Evolutionary conservation across 2,113 vertebrate species (phyloP), one percentile per base, ranked within the genome.

Genomic region (Erpornis zantholeuca): DNA sequence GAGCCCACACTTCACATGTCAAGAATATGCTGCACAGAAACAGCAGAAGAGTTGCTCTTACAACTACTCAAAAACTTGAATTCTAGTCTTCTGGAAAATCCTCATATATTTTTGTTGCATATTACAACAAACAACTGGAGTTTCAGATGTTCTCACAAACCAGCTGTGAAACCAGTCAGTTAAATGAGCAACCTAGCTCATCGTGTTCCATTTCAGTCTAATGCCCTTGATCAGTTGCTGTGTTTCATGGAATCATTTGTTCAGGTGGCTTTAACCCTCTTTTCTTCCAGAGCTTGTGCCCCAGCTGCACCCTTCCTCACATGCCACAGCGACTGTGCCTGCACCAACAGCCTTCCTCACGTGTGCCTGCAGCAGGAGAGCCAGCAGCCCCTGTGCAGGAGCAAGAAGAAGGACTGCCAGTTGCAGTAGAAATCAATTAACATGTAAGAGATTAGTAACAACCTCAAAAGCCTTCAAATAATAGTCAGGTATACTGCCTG

Each of bases 391-490:
- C 31, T 2, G 1, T 50, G 31, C 33, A 7, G 10, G 15, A n/a
- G 8, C 35, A 64, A 50, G 42, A 7, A 47, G 23, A 12, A 17
- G 10, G 14, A 4, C 33, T 60, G 49, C 33, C 0, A 0, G 7
- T 10, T 44, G 25, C 24, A 65, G 4, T 0, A 42, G n/a, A 57
- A 90, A 60, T 27, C 40, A 66, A 17, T 75, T 79, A 61, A 12
- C 31, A 50, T 2, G 0, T 17, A n/a, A 40, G 33, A 38, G 20
- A 56, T 56, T 71, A 64, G 68, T 28, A 90, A 28, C 50, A 76
- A 80, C 23, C 20, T 49, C 61, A 38, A 57, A 89, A 90, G 25
- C 45, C 40, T 80, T 56, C 59, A 44, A 27, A 35, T 16, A 44
- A 7, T 15, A 22, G 29, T 44, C 33, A 22, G 28, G 14, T 12